These are phyloP conservation scores for Ophion ellenae DNA, from an alignment of 2,888 invertebrate genomes.

Conservation along the genomic window DNA sequence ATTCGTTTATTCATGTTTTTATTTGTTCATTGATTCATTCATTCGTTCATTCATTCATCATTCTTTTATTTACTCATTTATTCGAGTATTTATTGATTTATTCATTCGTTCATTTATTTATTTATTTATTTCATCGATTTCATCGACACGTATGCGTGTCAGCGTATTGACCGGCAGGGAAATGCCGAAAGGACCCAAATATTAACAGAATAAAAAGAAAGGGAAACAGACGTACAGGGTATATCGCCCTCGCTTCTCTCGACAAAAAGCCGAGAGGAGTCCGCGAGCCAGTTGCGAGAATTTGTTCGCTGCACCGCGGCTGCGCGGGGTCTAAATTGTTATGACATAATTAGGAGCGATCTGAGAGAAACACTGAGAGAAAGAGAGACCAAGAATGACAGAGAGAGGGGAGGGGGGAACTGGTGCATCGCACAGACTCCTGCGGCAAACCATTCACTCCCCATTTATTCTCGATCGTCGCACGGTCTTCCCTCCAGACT, in stretches of 20 bases:
- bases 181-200: conserved; percentile 24
- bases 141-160: too few species aligned
- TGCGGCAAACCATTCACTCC: conserved; percentile 78
- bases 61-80: too few species aligned
- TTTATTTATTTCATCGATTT: too few species aligned
- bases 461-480: conserved; percentile 73
- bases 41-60: too few species aligned
- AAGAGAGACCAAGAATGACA: conserved; percentile 52
- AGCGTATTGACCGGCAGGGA: neutral
- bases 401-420: conserved; percentile 54
- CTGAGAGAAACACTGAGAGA: conserved; percentile 52
- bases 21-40: too few species aligned
- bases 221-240: neutral
- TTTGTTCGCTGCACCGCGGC: conserved; percentile 52
- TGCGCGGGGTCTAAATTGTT: conserved; percentile 77
- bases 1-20: too few species aligned
- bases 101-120: too few species aligned
- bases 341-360: conserved; percentile 82
- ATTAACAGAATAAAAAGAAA: conserved; percentile 15
- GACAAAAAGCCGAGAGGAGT: conserved; percentile 49
- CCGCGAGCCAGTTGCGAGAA: conserved; percentile 62
- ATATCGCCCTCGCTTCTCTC: conserved; percentile 49
- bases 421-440: conserved; percentile 72
- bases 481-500: conserved; percentile 63
- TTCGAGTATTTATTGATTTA: too few species aligned